Evolutionary conservation across 2,888 invertebrate genomes (phyloP).

Genomic region (Watsonalla binaria): DNA sequence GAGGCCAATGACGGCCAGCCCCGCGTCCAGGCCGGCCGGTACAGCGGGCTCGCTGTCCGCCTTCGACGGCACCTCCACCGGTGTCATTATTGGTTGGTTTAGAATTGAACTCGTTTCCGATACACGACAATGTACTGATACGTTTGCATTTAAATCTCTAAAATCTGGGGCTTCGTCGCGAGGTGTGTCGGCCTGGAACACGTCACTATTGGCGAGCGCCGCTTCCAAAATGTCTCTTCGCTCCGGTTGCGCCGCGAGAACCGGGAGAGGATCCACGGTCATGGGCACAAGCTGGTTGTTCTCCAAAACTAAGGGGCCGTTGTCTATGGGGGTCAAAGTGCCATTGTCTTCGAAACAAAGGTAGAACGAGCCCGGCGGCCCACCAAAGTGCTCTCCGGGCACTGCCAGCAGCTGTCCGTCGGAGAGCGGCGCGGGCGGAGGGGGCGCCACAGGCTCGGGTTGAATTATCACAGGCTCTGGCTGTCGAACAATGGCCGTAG

Average conservation of each 20-base stretch:
- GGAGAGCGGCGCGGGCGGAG: conserved; percentile 49
- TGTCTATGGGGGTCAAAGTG: conserved; percentile 84
- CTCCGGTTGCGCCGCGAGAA: conserved; percentile 48
- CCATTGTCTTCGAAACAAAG: conserved; percentile 86
- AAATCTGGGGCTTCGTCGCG: conserved; percentile 80
- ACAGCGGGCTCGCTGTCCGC: conserved; percentile 47
- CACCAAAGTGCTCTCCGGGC: conserved; percentile 85
- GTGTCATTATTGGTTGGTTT: conserved; percentile 90
- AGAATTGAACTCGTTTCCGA: conserved; percentile 87
- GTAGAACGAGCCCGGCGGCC: conserved; percentile 85
- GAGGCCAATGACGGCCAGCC: conserved; percentile 79
- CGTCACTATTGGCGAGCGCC: conserved; percentile 86
- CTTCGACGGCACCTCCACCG: conserved; percentile 84
- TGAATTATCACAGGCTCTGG: conserved; percentile 30
- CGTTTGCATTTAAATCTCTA: conserved; percentile 78
- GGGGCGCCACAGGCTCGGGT: conserved; percentile 27
- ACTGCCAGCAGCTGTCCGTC: conserved; percentile 84
- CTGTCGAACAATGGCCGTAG: conserved; percentile 64
- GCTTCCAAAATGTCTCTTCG: conserved; percentile 87
- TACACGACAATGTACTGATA: conserved; percentile 79
- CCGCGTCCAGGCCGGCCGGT: conserved; percentile 70
- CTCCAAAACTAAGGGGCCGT: conserved; percentile 80
- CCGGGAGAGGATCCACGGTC: conserved; percentile 48
- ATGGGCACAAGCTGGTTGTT: conserved; percentile 71
- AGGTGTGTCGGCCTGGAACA: conserved; percentile 79